Evolutionary conservation across 2,888 invertebrate species (phyloP).

Genomic region (Ophonus ardosiacus): DNA sequence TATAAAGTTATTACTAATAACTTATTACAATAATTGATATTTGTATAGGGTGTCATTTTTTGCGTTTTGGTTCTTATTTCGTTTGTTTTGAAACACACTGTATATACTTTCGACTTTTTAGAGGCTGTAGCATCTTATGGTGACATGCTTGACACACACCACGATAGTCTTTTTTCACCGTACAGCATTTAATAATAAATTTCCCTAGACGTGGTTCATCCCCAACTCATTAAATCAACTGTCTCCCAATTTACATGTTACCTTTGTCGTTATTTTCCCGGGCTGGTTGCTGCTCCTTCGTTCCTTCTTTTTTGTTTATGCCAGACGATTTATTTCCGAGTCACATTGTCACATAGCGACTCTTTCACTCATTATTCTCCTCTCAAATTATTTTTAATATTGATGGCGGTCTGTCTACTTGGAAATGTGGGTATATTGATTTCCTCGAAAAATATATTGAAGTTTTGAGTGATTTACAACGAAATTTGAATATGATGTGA

Average conservation of each 20-base stretch:
- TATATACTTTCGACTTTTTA: neutral
- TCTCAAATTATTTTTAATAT: slow-evolving; percentile 72
- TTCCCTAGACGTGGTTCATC: slow-evolving; percentile 72
- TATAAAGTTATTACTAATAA: too few species aligned
- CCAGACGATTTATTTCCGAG: slow-evolving; percentile 71
- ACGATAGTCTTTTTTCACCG: slow-evolving; percentile 39
- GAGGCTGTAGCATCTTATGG: neutral
- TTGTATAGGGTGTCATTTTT: too few species aligned
- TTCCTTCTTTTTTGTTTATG: slow-evolving; percentile 67
- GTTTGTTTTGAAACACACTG: neutral
- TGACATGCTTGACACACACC: slow-evolving; percentile 14
- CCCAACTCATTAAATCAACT: slow-evolving; percentile 72
- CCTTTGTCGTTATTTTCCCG: slow-evolving; percentile 69
- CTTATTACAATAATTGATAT: too few species aligned
- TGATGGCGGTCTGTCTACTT: slow-evolving; percentile 69
- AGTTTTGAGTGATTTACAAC: slow-evolving; percentile 38
- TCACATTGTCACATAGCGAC: slow-evolving; percentile 70
- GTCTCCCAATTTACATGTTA: slow-evolving; percentile 73
- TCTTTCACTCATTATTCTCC: slow-evolving; percentile 69
- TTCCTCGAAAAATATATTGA: slow-evolving; percentile 1
- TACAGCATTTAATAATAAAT: slow-evolving; percentile 72
- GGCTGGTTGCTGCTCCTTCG: slow-evolving; percentile 63
- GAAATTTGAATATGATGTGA: slow-evolving; percentile 18
- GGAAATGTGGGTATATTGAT: slow-evolving; percentile 64
- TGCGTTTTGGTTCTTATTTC: neutral